Base-by-base conservation (phyloP, 2,113 vertebrate species). In the Erinaceus europaeus region DNA sequence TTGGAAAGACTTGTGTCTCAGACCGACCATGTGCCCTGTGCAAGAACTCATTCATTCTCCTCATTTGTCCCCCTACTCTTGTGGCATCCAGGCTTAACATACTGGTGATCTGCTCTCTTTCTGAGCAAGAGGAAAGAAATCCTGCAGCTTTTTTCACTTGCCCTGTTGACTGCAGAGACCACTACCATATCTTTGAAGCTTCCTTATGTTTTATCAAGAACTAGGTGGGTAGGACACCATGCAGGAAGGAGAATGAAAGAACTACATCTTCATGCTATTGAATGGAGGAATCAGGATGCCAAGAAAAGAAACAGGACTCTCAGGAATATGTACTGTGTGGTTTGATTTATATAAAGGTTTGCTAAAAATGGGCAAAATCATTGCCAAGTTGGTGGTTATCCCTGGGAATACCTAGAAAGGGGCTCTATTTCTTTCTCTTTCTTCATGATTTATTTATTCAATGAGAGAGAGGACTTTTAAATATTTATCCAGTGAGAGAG, bases 111-210 rank as follows among this genome's bases (percentile, higher is more conserved):
- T 29, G 21, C 46, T n/a, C 15, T 71, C 57, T 44, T 48, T 55
- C 55, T 42, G 29, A 68, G 72, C 53, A 78, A 92, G 90, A 65
- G 71, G 46, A 71, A 65, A 89, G 64, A 40, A 64, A 42, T 13
- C 0, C 34, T 6, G 46, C 46, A 1, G 0, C 1, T 11, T 18
- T 59, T 20, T 38, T 77, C n/a, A 42, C 36, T 29, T 48, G 34
- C 71, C 78, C 59, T 68, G 38, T 29, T 67, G 18, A 65, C 75
- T 53, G 38, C 12, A 53, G 20, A 13, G 21, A 23, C 27, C 38
- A 21, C 2, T 3, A 34, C 1, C 7, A 53, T 8, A 21, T 13
- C 59, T 75, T 27, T 29, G 9, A 83, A 36, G 27, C 23, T 71
- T 48, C 36, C 75, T 59, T 71, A 46, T 18, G 25, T 87, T 61